Conservation (phyloP, 1,140 invertebrate genomes). For the Atopsyche davidsoni region DNA sequence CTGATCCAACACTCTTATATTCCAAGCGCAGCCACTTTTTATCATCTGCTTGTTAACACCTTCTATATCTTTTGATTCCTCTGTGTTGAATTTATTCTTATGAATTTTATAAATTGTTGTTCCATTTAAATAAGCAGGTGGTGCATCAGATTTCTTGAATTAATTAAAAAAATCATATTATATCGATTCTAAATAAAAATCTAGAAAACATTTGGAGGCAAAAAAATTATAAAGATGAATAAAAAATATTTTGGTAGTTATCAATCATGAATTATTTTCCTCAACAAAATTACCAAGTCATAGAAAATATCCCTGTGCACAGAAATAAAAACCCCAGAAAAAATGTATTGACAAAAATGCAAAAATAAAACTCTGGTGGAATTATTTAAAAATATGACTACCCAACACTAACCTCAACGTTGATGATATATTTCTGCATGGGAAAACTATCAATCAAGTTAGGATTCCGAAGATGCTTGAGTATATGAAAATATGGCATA, state of each 20-base stretch:
- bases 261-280: neutral
- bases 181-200: too few relatives aligned
- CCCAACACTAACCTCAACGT: slow-evolving; percentile 40
- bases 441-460: slow-evolving; percentile 49
- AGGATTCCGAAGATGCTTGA: slow-evolving; percentile 54
- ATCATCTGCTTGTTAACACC: slow-evolving; percentile 14
- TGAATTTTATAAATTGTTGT: too few relatives aligned
- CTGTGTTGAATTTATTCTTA: too few relatives aligned
- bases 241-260: slow-evolving; percentile 11
- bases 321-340: too few relatives aligned
- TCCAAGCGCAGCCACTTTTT: neutral
- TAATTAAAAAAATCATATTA: too few relatives aligned
- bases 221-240: too few relatives aligned
- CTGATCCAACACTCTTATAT: slow-evolving; percentile 32
- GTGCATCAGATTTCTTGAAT: too few relatives aligned
- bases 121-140: too few relatives aligned
- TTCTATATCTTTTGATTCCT: too few relatives aligned
- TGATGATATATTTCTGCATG: slow-evolving; percentile 58
- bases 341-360: too few relatives aligned
- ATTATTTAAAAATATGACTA: slow-evolving; percentile 5
- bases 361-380: too few relatives aligned
- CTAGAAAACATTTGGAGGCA: too few relatives aligned
- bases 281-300: neutral
- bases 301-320: neutral
- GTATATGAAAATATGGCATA: slow-evolving; percentile 60